phyloP scores from a whole-genome alignment of 2,797 vertebrate genomes.

The Rhabdophis nuchalis region DNA sequence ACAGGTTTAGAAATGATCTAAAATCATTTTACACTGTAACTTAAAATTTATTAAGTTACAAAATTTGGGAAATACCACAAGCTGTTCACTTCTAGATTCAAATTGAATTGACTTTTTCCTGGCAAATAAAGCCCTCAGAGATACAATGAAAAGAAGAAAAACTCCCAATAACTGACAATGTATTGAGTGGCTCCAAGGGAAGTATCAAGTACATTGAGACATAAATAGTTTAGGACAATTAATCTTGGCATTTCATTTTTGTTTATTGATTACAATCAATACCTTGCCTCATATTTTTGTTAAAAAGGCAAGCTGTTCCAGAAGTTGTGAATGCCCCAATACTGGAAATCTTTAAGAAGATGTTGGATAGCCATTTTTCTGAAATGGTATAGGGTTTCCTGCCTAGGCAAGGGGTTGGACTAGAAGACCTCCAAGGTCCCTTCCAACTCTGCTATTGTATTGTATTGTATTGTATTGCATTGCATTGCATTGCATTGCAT shows the following conservation, averaged over 20 bases:
- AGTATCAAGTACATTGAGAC: neutral
- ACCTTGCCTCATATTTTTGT: conserved; percentile 18
- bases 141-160: conserved; percentile 19
- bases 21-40: neutral
- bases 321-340: too few species aligned
- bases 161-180: conserved; percentile 19
- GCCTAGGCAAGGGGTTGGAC: too few species aligned
- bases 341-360: too few species aligned
- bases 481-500: too few species aligned
- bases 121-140: neutral
- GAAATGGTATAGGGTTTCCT: too few species aligned
- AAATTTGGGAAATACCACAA: neutral
- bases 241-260: conserved; percentile 48
- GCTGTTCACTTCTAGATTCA: conserved; percentile 18
- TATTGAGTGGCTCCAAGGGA: conserved; percentile 12
- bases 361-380: too few species aligned
- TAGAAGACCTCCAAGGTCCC: too few species aligned
- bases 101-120: neutral
- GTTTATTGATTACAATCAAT: conserved; percentile 56
- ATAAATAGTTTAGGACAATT: conserved; percentile 56
- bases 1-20: neutral
- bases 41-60: neutral
- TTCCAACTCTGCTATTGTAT: too few species aligned
- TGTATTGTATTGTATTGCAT: too few species aligned
- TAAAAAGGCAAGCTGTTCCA: too few species aligned